Base-by-base conservation (phyloP, 2,888 invertebrate genomes). In the Xestoiulus laeticollis region DNA sequence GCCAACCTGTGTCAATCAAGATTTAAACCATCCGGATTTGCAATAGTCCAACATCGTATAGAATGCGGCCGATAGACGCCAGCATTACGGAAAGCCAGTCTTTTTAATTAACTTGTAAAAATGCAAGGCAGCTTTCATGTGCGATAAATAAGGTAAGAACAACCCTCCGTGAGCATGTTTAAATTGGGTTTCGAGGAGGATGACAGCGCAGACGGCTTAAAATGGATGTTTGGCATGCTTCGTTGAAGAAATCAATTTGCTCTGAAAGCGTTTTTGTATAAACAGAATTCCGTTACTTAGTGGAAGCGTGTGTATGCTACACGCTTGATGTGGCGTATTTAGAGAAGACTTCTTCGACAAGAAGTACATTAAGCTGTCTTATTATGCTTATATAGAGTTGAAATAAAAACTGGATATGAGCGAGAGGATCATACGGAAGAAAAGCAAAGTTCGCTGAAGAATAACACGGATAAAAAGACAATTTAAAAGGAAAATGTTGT, bases 231-330 rank as follows among this genome's bases (percentile, higher is more conserved):
- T 22, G 59, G 22, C 59, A 59, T 22, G 59, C 59, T 59, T 22
- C 22, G 59, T 22, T 59, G 59, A 59, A 59, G 59, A 59, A 59
- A 59, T 59, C 59, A 59, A 59, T 59, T 59, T 59, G 59, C 59
- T 6, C 59, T 59, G 59, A 59, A 59, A 59, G 59, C 22, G 59
- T 59, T 59, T 59, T 59, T 59, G 53, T 59, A 59, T 59, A 59
- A n/a, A 59, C 59, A 59, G 10, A 59, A 59, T 59, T 59, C 59
- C 22, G 59, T 22, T 59, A n/a, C 59, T 59, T 59, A 22, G 6
- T 22, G 16, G 3, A 59, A 22, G 16, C n/a, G n/a, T 59, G 59
- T 59, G 14, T 44, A 22, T 12, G 14, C 48, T 48, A 2, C 22
- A 10, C 59, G 22, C 22, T 22, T 59, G 59, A 59, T n/a, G 53